Base-by-base conservation (phyloP, 2,888 invertebrate genomes). In the Panopea generosa region DNA sequence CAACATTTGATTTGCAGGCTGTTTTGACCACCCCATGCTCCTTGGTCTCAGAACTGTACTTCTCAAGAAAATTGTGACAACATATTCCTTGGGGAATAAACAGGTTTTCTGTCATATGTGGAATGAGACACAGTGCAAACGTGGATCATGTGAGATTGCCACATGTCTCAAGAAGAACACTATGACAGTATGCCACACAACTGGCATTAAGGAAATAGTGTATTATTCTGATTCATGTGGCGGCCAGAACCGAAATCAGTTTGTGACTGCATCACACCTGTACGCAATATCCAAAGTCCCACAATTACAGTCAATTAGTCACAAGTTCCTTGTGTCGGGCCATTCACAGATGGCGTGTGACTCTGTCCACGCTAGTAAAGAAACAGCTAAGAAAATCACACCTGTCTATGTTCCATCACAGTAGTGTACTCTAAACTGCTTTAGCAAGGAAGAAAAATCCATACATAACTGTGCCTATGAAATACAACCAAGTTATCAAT, bases 401-500 rank as follows among this genome's bases (percentile, higher is more conserved):
- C 24, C 56, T n/a, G 65, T 76, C 11, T 76, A 55, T 74, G 65
- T 75, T 11, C 70, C 65, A 38, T 61, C 63, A 11, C 65, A 79
- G 49, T 79, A 71, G 66, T 47, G 65, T 24, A 75, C 78, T 7
- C 45, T 75, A 24, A 33, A 61, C 71, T 6, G 40, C 43, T 18
- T 24, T 78, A 26, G 74, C 78, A 16, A 55, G 74, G 20, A 66
- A 69, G 49, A 49, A 26, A n/a, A 63, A 70, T n/a, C 79, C 71
- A 45, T 79, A 79, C 49, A 55, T 69, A n/a, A 63, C 71, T 27
- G 55, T 75, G n/a, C 71, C 75, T 53, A 52, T 79, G 60, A 75
- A 71, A 59, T 74, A 60, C 50, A 62, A 62, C 16, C 59, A 71
- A 49, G 49, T 70, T 53, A 26, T 66, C 16, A 53, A 76, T 45